Evolutionary conservation across 1,140 invertebrate genomes (phyloP).

Genomic region (Ceratosolen fusciceps): DNA sequence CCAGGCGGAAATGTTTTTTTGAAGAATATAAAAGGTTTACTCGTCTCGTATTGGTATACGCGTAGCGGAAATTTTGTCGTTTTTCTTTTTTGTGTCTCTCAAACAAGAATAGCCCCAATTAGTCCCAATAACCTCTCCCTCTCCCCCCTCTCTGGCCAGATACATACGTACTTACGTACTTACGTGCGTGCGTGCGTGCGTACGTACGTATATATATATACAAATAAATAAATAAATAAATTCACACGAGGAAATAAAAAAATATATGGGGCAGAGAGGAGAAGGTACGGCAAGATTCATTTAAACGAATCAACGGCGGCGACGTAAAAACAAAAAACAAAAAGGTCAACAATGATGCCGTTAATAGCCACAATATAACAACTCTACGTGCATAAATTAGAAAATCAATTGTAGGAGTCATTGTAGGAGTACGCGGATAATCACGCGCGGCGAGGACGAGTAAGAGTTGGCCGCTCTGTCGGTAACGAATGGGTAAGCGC

Average conservation of each 20-base stretch:
- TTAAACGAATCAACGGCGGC: conserved; percentile 27
- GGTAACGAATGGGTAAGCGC: background rate
- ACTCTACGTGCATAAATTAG: too few relatives aligned
- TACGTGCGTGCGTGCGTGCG: too few relatives aligned
- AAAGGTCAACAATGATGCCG: conserved; percentile 19
- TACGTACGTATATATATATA: background rate
- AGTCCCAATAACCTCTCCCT: background rate
- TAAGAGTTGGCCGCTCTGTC: background rate
- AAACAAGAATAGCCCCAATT: too few relatives aligned
- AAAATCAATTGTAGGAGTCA: too few relatives aligned
- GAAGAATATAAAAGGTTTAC: conserved; percentile 24
- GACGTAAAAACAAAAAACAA: too few relatives aligned
- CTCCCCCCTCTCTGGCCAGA: too few relatives aligned
- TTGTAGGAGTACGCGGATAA: conserved; percentile 13
- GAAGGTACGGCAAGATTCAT: background rate
- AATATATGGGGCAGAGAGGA: too few relatives aligned
- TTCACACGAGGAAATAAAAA: too few relatives aligned
- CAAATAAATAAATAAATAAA: background rate
- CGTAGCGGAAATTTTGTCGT: too few relatives aligned
- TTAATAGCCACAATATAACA: background rate
- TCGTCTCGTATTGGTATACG: too few relatives aligned
- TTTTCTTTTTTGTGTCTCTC: too few relatives aligned
- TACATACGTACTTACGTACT: too few relatives aligned
- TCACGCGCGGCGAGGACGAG: background rate
- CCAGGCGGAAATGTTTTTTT: conserved; percentile 58